These are phyloP conservation scores for Drosophila sproati DNA, from an alignment of 1,140 invertebrate genomes.

Conservation along the genomic window DNA sequence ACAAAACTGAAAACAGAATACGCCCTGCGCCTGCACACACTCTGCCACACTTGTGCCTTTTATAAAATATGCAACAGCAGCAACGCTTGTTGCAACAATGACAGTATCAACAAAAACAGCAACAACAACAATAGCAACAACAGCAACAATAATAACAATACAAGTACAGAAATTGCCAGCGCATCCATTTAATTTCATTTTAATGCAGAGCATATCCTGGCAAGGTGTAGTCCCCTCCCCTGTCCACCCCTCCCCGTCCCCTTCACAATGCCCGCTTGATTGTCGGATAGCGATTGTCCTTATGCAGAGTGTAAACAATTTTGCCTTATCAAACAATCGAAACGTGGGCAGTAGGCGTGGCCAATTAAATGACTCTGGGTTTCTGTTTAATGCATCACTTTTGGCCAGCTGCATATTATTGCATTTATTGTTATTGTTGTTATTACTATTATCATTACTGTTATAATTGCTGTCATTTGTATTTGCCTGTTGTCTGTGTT, in stretches of 20 bases:
- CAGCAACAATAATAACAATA: conserved; percentile 20
- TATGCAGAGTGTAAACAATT: conserved; percentile 61
- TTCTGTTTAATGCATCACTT: conserved; percentile 62
- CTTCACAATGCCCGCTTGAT: background rate
- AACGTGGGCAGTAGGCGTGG: conserved; percentile 29
- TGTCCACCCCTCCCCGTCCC: background rate
- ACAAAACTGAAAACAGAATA: conserved; percentile 21
- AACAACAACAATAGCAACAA: conserved; percentile 39
- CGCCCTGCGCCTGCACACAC: background rate
- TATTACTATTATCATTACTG: conserved; percentile 24
- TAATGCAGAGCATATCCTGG: conserved; percentile 61
- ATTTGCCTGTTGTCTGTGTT: conserved; percentile 65
- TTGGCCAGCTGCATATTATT: conserved; percentile 53
- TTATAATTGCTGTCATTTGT: conserved; percentile 56
- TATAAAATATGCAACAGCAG: conserved; percentile 72
- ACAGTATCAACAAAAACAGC: conserved; percentile 61
- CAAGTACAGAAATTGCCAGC: conserved; percentile 35
- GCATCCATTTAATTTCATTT: conserved; percentile 79
- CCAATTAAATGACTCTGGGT: conserved; percentile 54
- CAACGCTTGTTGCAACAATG: conserved; percentile 67
- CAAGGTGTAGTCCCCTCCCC: conserved; percentile 28
- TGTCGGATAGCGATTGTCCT: conserved; percentile 42
- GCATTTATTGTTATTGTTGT: conserved; percentile 10
- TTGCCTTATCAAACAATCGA: conserved; percentile 63
- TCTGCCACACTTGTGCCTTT: conserved; percentile 16